Evolutionary conservation across 2,888 invertebrate species (phyloP).

Genomic region (Drosophila diplacantha): DNA sequence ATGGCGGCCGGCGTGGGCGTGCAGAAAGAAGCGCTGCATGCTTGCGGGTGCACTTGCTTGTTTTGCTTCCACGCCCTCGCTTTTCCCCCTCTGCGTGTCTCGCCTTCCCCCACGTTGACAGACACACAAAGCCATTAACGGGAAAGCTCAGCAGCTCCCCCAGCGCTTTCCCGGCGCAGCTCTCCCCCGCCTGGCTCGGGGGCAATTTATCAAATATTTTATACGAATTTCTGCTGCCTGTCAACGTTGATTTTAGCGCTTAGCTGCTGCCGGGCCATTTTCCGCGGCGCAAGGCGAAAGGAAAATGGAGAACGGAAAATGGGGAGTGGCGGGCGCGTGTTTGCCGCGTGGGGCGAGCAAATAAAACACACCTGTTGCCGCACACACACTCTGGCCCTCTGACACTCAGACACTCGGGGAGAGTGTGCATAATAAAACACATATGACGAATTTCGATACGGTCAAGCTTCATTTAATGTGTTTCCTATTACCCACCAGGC

Average conservation of each 20-base stretch:
- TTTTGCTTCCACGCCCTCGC: neutral
- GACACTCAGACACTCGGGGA: neutral
- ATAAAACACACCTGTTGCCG: conserved; percentile 69
- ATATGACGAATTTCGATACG: conserved; percentile 15
- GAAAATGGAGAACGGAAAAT: neutral
- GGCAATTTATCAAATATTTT: conserved; percentile 64
- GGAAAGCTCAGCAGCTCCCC: neutral
- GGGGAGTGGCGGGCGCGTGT: conserved; percentile 25
- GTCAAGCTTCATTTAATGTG: neutral
- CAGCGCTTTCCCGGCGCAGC: neutral
- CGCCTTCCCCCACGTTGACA: neutral
- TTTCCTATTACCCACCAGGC: neutral
- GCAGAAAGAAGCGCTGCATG: conserved; percentile 9
- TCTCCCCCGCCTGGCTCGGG: neutral
- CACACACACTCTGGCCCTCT: neutral
- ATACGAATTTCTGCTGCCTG: conserved; percentile 56
- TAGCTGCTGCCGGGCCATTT: conserved; percentile 31
- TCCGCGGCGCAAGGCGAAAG: neutral
- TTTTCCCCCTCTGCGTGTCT: neutral
- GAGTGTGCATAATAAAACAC: conserved; percentile 43
- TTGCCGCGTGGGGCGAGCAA: conserved; percentile 46
- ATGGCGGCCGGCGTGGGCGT: conserved; percentile 7
- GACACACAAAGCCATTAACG: conserved; percentile 14
- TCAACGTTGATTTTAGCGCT: conserved; percentile 69
- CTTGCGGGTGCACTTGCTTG: conserved; percentile 16